Percentiles rank a stretch among this genome's conserved stretches.
Evolutionary conservation across 2,113 vertebrate genomes (phyloP).

Genomic region (Ceuthmochares aereus): DNA sequence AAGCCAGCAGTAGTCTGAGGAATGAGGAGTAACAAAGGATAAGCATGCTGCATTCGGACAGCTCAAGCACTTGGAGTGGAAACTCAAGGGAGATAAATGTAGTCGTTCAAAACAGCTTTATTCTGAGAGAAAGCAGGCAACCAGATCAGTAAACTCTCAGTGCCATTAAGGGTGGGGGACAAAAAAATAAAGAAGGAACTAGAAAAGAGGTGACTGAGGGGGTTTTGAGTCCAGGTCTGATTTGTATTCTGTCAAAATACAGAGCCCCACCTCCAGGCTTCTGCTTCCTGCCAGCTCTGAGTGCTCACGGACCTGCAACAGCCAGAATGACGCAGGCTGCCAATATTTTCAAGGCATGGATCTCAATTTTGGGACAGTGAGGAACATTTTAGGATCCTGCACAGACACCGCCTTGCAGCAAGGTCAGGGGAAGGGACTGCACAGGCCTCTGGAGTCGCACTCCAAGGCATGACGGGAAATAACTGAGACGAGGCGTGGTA

Average conservation of each 20-base stretch:
- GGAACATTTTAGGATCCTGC: slow-evolving; percentile 39
- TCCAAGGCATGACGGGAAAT: neutral
- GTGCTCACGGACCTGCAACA: neutral
- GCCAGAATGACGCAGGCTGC: neutral
- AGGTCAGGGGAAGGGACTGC: slow-evolving; percentile 46
- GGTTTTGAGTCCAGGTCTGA: neutral
- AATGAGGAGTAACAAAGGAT: neutral
- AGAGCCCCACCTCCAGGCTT: neutral
- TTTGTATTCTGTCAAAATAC: neutral
- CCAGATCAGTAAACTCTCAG: neutral
- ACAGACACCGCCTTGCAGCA: slow-evolving; percentile 17
- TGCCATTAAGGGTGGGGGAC: too few species aligned
- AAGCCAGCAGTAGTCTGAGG: neutral
- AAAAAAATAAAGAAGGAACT: neutral
- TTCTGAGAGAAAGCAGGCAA: neutral
- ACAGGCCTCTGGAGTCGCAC: neutral
- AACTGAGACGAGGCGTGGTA: slow-evolving; percentile 17
- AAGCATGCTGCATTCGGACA: neutral
- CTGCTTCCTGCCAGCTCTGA: slow-evolving; percentile 8
- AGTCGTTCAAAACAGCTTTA: neutral
- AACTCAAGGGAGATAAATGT: neutral
- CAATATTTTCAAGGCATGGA: slow-evolving; percentile 36
- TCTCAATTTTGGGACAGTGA: slow-evolving; percentile 24
- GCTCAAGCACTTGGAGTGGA: neutral
- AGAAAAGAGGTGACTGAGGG: neutral